Evolutionary conservation across 92 coral and sea anemone species (phyloP), one percentile per base, ranked within the genome.

Genomic region (Galaxea fascicularis): DNA sequence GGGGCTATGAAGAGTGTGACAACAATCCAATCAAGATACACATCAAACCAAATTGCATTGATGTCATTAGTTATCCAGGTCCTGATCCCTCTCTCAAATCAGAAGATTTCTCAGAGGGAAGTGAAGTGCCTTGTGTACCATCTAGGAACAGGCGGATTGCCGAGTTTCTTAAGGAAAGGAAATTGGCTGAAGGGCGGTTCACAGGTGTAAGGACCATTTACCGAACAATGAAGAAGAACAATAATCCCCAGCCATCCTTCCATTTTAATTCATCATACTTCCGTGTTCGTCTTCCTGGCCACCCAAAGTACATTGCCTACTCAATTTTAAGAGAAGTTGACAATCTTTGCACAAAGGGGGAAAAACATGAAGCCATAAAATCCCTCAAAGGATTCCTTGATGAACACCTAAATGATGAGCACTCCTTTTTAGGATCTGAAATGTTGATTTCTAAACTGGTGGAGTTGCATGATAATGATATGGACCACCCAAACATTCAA

Each of bases 131-230:
- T 20, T 70, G 72, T 18, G 96, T 93, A 39, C 94, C 91, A 59
- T 93, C 96, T 15, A 78, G 96, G 45, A 93, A 93, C 87, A 86
- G 96, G 85, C 53, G 94, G 46, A 93, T 93, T 75, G 96, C 94
- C 0, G 89, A 90, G 24, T 86, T 90, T 79, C 94, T 93, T 0
- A 90, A 85, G 77, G 85, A 90, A 21, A 49, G 89, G 67, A 80
- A 90, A 65, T 74, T 90, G 83, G 96, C 96, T 16, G 96, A 93
- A 84, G 96, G 92, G 65, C 74, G 96, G 49, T 85, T 83, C 20
- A 93, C 94, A 76, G 96, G 96, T 13, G 92, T 93, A 3, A 81
- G 79, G 66, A 93, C 96, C 14, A 93, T 93, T 64, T 93, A 90
- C 53, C 80, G 77, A 51, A 84, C 92, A 17, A 93, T 93, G 96